phyloP scores from a whole-genome alignment of 2,797 vertebrate species.

The Loriculus beryllinus region DNA sequence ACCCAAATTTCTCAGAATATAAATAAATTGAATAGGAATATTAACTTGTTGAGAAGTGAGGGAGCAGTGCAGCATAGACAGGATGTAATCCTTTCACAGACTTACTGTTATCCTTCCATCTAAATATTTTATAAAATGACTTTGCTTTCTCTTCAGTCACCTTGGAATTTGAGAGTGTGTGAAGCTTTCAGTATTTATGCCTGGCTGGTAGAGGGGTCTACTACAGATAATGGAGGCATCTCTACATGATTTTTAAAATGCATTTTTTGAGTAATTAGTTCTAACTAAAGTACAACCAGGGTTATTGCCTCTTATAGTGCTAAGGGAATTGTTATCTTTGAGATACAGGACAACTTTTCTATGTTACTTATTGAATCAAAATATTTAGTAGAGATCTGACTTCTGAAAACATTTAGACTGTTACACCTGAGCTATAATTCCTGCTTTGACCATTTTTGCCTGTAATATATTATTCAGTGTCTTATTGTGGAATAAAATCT shows the following conservation, averaged over 20 bases:
- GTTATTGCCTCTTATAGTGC: neutral
- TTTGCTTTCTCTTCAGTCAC: neutral
- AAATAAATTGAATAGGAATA: neutral
- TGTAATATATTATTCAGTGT: neutral
- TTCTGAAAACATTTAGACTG: neutral
- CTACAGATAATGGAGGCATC: neutral
- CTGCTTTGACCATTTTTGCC: neutral
- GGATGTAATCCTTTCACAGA: neutral
- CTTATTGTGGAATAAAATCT: neutral
- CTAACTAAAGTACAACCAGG: neutral
- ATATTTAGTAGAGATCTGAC: neutral
- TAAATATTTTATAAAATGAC: neutral
- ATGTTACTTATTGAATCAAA: neutral
- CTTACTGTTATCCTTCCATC: neutral
- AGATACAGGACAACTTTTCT: neutral
- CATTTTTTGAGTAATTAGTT: neutral
- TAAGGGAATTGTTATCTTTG: neutral
- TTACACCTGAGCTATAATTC: neutral
- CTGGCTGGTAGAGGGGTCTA: neutral
- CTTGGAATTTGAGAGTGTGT: neutral
- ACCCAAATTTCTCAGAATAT: neutral
- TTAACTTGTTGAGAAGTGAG: neutral
- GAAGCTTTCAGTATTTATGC: neutral
- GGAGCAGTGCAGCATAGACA: neutral
- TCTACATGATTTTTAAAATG: neutral